Conservation (phyloP, 2,113 vertebrate species). For the Larimichthys polyactis region DNA sequence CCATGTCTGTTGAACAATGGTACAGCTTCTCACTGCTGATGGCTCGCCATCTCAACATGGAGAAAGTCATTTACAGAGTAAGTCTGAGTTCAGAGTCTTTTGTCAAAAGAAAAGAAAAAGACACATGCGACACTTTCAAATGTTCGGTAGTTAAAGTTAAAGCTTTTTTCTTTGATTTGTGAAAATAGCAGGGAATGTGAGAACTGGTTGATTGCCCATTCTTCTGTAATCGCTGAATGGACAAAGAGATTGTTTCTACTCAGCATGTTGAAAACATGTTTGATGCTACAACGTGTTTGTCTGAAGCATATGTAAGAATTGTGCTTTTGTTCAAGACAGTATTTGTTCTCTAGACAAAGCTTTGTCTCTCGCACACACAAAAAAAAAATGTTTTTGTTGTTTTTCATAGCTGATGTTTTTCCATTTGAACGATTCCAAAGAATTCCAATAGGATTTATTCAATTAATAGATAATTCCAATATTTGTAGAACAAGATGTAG, state of each 20-base stretch:
- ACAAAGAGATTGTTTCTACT: constrained; percentile 3
- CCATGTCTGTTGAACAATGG: constrained; percentile 75
- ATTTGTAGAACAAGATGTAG: neutral
- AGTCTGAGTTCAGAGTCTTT: constrained; percentile 29
- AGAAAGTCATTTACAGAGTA: constrained; percentile 81
- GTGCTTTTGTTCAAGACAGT: constrained; percentile 28
- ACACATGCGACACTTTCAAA: neutral
- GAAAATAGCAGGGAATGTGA: neutral
- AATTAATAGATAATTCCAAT: too few relatives aligned
- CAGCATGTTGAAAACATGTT: neutral
- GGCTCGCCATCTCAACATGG: constrained; percentile 84
- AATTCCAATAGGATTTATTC: neutral
- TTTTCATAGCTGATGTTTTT: constrained; percentile 16
- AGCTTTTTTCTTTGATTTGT: neutral
- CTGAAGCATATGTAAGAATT: constrained; percentile 13
- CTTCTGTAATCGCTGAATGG: neutral
- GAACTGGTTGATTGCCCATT: neutral
- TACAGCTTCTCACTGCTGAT: constrained; percentile 87
- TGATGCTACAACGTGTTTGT: constrained; percentile 30
- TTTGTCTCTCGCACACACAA: neutral
- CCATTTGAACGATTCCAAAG: constrained; percentile 15
- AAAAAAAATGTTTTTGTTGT: too few relatives aligned
- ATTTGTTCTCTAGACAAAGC: constrained; percentile 32
- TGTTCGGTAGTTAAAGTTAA: neutral
- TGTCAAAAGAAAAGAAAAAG: neutral